Percentiles rank a stretch among this genome's conserved stretches.
Conservation (phyloP, 2,888 invertebrate species). For the Himalopsyche tibetana region DNA sequence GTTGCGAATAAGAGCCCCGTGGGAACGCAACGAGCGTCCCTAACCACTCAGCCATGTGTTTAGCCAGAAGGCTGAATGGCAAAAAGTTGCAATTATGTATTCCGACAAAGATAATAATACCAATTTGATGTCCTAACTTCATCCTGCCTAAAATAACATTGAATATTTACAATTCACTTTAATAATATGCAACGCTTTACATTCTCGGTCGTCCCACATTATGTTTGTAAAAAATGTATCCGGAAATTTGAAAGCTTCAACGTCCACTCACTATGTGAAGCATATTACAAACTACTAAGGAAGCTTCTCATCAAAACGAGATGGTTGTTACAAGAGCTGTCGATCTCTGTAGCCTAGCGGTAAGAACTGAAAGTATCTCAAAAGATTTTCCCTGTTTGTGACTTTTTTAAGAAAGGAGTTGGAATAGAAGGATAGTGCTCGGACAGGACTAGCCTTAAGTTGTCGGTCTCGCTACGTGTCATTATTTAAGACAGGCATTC, state of each 20-base stretch:
- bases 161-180: not conserved
- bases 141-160: constrained; percentile 34
- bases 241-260: not conserved
- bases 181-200: not conserved
- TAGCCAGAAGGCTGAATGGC: constrained; percentile 4
- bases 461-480: too few relatives aligned
- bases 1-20: constrained; percentile 39
- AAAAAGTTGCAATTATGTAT: constrained; percentile 22
- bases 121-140: not conserved
- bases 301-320: not conserved
- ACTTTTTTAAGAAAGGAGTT: too few relatives aligned
- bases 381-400: too few relatives aligned
- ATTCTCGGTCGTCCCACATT: not conserved
- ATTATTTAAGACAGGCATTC: too few relatives aligned
- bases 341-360: too few relatives aligned
- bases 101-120: constrained; percentile 6
- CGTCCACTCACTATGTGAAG: not conserved
- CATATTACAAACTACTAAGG: not conserved
- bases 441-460: too few relatives aligned
- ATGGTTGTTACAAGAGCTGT: not conserved
- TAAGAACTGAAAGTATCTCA: too few relatives aligned
- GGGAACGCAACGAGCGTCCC: constrained; percentile 2
- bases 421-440: too few relatives aligned
- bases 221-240: not conserved
- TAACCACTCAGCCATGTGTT: constrained; percentile 43